Evolutionary conservation across 2,113 vertebrate genomes (phyloP).

Genomic region (Siniperca chuatsi): DNA sequence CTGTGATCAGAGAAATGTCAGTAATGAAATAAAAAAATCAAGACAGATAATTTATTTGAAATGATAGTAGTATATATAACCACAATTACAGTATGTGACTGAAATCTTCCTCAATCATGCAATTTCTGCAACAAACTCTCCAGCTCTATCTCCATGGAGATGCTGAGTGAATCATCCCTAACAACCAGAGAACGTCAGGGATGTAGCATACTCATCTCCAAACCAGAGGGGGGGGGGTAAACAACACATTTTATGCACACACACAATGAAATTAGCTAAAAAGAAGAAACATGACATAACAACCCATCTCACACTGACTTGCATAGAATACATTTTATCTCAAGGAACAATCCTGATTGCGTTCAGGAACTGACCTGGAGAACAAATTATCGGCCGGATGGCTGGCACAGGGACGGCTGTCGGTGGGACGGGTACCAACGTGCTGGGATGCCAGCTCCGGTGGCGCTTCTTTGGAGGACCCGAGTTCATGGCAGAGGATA

Average conservation of each 20-base stretch:
- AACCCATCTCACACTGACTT: constrained; percentile 1
- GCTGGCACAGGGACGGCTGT: constrained; percentile 89
- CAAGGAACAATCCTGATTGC: neutral
- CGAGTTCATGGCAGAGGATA: constrained; percentile 88
- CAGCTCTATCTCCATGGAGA: constrained; percentile 68
- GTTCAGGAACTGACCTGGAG: constrained; percentile 76
- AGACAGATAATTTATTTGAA: neutral
- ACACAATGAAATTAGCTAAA: constrained; percentile 14
- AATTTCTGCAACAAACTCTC: constrained; percentile 45
- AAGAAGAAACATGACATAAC: neutral
- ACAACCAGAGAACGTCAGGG: constrained; percentile 49
- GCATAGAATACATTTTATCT: neutral
- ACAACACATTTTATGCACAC: neutral
- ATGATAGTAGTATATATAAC: constrained; percentile 12
- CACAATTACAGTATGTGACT: neutral
- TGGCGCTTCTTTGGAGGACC: constrained; percentile 98
- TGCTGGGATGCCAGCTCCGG: constrained; percentile 93
- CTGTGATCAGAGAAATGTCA: neutral
- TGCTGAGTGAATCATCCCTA: constrained; percentile 63
- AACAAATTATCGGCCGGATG: constrained; percentile 87
- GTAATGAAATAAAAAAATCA: neutral
- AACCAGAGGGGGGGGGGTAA: constrained; percentile 1
- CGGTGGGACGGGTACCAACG: constrained; percentile 85
- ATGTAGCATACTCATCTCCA: constrained; percentile 33
- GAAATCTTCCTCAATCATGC: constrained; percentile 25